phyloP scores from a whole-genome alignment of 2,797 vertebrate species.

The Myotis vivesi region DNA sequence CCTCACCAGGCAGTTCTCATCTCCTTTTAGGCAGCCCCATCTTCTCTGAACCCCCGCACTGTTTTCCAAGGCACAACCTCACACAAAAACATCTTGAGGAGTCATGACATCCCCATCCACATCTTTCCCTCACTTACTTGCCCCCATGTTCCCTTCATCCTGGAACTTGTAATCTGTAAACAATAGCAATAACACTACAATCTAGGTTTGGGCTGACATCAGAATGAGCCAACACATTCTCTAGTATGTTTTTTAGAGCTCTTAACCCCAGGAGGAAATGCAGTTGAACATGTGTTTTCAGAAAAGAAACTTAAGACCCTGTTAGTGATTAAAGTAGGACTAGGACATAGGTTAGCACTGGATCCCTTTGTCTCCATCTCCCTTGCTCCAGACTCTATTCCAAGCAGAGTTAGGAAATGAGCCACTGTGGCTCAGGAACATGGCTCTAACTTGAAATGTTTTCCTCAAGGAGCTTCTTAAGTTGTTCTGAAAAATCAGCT shows the following conservation, averaged over 20 bases:
- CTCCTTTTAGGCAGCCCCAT: background rate
- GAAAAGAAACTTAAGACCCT: background rate
- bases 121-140: background rate
- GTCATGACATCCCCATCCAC: background rate
- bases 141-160: background rate
- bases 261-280: background rate
- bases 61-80: background rate
- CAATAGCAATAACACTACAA: background rate
- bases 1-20: background rate
- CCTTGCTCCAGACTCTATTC: background rate
- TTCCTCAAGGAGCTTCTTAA: background rate
- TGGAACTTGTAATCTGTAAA: background rate
- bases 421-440: background rate
- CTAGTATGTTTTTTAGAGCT: background rate
- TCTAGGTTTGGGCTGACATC: background rate
- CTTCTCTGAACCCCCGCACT: background rate
- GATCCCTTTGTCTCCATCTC: background rate
- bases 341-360: background rate
- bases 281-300: background rate
- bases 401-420: background rate
- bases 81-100: background rate
- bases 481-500: constrained; percentile 24
- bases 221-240: background rate
- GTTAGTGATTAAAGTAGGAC: background rate
- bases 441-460: background rate